Percentiles rank a stretch among this genome's conserved stretches.
These are phyloP conservation scores for Herpetotheres cachinnans DNA, from an alignment of 2,113 vertebrate species.

Conservation along the genomic window DNA sequence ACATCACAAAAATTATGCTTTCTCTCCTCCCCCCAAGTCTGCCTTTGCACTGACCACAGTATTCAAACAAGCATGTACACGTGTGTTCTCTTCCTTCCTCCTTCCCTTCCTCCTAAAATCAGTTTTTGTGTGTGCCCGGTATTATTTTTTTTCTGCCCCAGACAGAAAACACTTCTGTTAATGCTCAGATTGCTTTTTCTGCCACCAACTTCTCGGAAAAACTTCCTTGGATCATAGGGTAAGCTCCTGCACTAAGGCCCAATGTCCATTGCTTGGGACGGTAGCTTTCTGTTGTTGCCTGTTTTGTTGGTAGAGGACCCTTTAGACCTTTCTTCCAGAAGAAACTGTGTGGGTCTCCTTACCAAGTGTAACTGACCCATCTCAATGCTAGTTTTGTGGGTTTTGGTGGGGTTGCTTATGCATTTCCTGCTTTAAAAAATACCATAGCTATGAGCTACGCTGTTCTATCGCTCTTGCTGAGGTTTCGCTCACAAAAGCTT, in stretches of 20 bases:
- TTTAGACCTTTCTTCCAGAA: background rate
- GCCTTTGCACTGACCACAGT: background rate
- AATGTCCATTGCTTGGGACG: fast-evolving
- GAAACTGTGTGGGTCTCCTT: background rate
- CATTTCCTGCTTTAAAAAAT: background rate
- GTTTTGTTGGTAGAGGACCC: background rate
- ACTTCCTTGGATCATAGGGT: no score
- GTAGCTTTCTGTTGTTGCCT: fast-evolving
- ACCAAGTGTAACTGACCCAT: background rate
- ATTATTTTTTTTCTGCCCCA: background rate
- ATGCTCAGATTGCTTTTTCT: background rate
- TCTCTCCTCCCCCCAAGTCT: background rate
- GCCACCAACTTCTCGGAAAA: background rate
- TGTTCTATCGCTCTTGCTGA: background rate
- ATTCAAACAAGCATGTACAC: fast-evolving
- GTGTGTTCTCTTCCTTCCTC: background rate
- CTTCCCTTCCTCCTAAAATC: background rate
- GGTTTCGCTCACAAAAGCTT: background rate
- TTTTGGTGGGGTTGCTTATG: background rate
- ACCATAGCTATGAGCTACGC: background rate
- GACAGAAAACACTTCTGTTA: background rate
- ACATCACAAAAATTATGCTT: background rate
- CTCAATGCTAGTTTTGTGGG: background rate
- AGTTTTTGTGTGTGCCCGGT: background rate
- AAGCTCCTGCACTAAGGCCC: background rate